phyloP scores from a whole-genome alignment of 2,797 vertebrate genomes.

The Argya squamiceps region DNA sequence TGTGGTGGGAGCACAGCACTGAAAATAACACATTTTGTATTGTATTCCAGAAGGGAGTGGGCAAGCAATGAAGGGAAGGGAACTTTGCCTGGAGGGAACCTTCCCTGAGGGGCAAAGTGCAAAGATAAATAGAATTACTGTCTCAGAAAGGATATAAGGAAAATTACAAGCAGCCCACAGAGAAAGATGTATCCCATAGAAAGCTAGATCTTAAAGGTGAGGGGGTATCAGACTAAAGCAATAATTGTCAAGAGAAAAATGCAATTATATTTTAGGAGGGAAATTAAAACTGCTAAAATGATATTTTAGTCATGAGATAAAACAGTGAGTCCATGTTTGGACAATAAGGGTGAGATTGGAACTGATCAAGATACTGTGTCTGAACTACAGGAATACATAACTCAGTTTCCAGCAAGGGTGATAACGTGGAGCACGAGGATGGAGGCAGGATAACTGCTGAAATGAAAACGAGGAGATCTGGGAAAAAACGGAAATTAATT shows the following conservation, averaged over 20 bases:
- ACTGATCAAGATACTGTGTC: neutral
- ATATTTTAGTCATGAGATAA: neutral
- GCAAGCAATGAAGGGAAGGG: neutral
- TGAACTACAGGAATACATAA: neutral
- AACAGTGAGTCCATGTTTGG: neutral
- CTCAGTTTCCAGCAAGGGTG: neutral
- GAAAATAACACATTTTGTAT: neutral
- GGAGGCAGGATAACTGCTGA: neutral
- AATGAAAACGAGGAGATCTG: neutral
- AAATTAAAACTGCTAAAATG: neutral
- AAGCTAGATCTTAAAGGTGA: neutral
- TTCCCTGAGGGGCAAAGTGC: neutral
- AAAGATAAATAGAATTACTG: neutral
- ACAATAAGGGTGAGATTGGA: neutral
- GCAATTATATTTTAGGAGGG: neutral
- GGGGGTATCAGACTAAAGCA: neutral
- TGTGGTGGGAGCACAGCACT: neutral
- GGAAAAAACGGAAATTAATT: slow-evolving; percentile 4
- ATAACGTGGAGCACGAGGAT: neutral
- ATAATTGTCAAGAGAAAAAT: neutral
- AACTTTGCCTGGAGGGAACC: neutral
- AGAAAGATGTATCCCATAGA: neutral
- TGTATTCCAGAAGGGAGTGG: neutral
- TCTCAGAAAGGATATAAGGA: neutral
- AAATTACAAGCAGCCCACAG: neutral